Evolutionary conservation across 2,888 invertebrate genomes (phyloP), one percentile per base, ranked within the genome.

Genomic region (Lissocephala sabroskyi): DNA sequence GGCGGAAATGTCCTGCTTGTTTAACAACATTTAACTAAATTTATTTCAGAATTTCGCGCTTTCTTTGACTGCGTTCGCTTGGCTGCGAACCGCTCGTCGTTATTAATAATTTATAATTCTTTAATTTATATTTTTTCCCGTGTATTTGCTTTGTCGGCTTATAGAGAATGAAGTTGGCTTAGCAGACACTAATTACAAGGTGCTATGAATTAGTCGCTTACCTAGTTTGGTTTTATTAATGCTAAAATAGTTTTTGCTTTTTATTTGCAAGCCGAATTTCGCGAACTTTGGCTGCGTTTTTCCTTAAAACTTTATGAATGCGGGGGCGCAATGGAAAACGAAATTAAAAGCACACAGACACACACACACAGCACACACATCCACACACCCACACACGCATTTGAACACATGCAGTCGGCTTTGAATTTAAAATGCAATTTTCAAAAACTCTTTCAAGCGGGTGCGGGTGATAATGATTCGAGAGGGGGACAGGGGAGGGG

Each of bases 31-130:
- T 65, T 58, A 81, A 78, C 71, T 82, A 82, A 74, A 62, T 75
- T 75, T 66, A 76, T 74, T 76, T 80, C 81, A 78, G 77, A 80
- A 78, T 80, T 66, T 80, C 52, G 66, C 77, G 77, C 77, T 80
- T 78, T 55, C 40, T 41, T 56, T 53, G 42, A 58, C 76, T 52
- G 56, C 52, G 55, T 52, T 53, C n/a, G 55, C 60, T 51, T 41
- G 29, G 39, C 45, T 48, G 60, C 53, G 42, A 49, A 52, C 52
- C 32, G 2, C 52, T 48, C 55, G 61, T 30, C 7, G 14, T 59
- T n/a, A n/a, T 29, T 16, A 49, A 48, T 41, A n/a, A 29, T 49
- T 74, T 32, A 13, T 32, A 32, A 32, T 13, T 13, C 11, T 32
- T 35, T 35, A 44, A 49, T 53, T 44, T 36, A 33, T 37, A 45